These are phyloP conservation scores for Pipistrellus pygmaeus DNA, from an alignment of 2,797 vertebrate species.

Conservation along the genomic window DNA sequence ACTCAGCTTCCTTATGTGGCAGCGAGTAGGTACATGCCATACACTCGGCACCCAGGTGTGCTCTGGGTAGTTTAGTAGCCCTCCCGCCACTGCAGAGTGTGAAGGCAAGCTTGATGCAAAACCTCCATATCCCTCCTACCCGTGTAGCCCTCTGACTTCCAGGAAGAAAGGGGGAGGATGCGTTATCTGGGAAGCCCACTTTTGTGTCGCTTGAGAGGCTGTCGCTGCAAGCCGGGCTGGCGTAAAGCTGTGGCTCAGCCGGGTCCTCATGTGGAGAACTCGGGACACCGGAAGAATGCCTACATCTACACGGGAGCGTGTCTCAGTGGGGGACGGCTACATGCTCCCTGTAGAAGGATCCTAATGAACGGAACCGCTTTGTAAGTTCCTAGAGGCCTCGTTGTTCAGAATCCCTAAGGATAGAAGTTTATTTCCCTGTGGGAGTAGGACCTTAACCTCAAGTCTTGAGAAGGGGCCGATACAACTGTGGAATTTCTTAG, in stretches of 20 bases:
- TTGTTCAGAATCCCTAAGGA: background rate
- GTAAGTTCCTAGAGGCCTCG: background rate
- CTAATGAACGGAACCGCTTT: conserved; percentile 21
- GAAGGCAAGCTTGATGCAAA: background rate
- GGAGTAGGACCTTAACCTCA: background rate
- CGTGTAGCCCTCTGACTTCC: background rate
- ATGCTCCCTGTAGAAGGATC: background rate
- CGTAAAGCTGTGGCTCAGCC: background rate
- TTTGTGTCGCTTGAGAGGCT: background rate
- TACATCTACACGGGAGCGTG: background rate
- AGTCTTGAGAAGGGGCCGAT: background rate
- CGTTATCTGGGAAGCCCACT: background rate
- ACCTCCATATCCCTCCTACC: background rate
- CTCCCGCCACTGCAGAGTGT: background rate
- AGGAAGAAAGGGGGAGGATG: background rate
- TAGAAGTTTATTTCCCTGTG: conserved; percentile 4
- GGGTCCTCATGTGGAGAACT: background rate
- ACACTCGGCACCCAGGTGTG: background rate
- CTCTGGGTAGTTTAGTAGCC: background rate
- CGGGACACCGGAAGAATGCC: background rate
- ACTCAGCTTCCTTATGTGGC: background rate
- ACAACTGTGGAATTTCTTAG: conserved; percentile 24
- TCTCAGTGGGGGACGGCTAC: background rate
- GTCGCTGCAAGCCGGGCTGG: background rate
- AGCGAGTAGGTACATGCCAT: conserved; percentile 18